phyloP scores from a whole-genome alignment of 2,888 invertebrate species.

The Tenthredo amoena region DNA sequence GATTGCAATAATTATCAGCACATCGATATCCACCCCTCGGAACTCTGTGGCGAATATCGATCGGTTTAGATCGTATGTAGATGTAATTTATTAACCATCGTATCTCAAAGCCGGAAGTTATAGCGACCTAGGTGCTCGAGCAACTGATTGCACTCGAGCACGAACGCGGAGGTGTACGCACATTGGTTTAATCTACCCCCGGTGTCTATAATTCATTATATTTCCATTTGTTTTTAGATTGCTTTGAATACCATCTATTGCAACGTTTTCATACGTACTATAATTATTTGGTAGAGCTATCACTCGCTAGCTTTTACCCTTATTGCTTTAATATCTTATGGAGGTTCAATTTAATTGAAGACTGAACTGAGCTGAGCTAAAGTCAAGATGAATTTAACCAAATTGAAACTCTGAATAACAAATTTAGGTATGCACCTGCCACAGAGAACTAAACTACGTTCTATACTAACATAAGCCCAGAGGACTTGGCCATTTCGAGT shows the following conservation, averaged over 20 bases:
- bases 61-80: slow-evolving; percentile 19
- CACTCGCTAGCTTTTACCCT: not conserved
- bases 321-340: not conserved
- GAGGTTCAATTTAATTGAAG: not conserved
- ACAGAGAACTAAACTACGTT: not conserved
- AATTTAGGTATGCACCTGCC: not conserved
- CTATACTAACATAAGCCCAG: not conserved
- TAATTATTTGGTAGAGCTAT: not conserved
- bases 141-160: slow-evolving; percentile 37
- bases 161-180: slow-evolving; percentile 15
- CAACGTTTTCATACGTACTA: not conserved
- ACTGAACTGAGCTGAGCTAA: not conserved
- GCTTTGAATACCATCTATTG: not conserved
- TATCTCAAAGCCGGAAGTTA: slow-evolving; percentile 40
- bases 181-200: not conserved
- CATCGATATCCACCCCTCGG: not conserved
- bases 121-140: slow-evolving; percentile 17
- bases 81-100: slow-evolving; percentile 44
- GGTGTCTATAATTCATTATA: slow-evolving; percentile 41
- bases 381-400: not conserved
- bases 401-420: slow-evolving; percentile 26
- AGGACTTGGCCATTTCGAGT: not conserved
- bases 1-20: not conserved
- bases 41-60: slow-evolving; percentile 1
- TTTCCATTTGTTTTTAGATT: slow-evolving; percentile 28